phyloP scores from a whole-genome alignment of 2,797 vertebrate species.

The Otus scops region DNA sequence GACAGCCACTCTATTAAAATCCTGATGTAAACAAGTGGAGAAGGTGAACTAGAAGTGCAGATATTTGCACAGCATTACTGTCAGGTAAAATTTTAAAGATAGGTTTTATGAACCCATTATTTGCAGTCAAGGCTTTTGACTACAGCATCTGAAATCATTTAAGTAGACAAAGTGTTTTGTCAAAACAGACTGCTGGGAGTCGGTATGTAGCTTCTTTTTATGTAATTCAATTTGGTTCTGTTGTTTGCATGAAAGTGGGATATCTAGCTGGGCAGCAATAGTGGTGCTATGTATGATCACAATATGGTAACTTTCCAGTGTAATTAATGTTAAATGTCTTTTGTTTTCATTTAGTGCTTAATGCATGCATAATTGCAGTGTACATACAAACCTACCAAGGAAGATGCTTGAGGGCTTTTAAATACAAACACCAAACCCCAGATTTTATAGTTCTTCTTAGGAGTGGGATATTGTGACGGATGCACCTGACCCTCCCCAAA shows the following conservation, averaged over 20 bases:
- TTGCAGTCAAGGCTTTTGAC: slow-evolving; percentile 83
- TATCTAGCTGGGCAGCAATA: slow-evolving; percentile 73
- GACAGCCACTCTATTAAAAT: slow-evolving; percentile 82
- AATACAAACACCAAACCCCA: neutral
- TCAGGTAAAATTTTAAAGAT: slow-evolving; percentile 83
- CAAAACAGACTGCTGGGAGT: slow-evolving; percentile 82
- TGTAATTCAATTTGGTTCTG: slow-evolving; percentile 79
- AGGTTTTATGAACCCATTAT: slow-evolving; percentile 83
- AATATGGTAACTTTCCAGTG: slow-evolving; percentile 67
- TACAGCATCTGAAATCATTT: slow-evolving; percentile 84
- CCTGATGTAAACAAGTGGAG: slow-evolving; percentile 81
- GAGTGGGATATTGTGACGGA: neutral
- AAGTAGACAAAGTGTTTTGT: slow-evolving; percentile 85
- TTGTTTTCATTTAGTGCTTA: slow-evolving; percentile 71
- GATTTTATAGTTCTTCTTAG: neutral
- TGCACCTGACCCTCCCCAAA: too few relatives aligned
- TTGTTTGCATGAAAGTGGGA: slow-evolving; percentile 72
- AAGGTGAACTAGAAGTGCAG: slow-evolving; percentile 80
- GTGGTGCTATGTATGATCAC: slow-evolving; percentile 48
- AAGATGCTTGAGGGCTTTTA: slow-evolving; percentile 12
- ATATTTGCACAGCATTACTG: slow-evolving; percentile 81
- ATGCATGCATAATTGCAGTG: slow-evolving; percentile 64
- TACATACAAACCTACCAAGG: slow-evolving; percentile 27
- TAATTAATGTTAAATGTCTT: slow-evolving; percentile 73
- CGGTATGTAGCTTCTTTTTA: slow-evolving; percentile 79